These are phyloP conservation scores for Dilophus febrilis DNA, from an alignment of 2,888 invertebrate species.

Conservation along the genomic window DNA sequence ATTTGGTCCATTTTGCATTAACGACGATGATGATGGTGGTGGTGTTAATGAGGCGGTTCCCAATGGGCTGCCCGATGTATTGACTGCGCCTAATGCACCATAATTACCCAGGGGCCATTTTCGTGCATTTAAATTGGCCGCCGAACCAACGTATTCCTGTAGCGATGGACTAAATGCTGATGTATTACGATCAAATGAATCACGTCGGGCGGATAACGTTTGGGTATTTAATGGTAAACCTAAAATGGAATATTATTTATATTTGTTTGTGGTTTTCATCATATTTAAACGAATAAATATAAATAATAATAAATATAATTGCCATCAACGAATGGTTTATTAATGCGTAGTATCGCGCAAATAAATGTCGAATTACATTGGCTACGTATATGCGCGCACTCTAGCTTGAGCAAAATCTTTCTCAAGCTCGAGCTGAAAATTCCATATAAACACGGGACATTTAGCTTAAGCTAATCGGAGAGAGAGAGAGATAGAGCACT, in stretches of 20 bases:
- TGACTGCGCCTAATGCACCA: constrained; percentile 23
- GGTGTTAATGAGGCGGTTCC: constrained; percentile 45
- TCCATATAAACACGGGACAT: no score
- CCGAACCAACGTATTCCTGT: constrained; percentile 38
- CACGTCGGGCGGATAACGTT: constrained; percentile 51
- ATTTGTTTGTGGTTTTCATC: no score
- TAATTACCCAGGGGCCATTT: constrained; percentile 34
- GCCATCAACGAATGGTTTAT: no score
- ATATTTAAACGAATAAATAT: no score
- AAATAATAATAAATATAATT: no score
- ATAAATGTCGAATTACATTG: no score
- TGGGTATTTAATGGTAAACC: constrained; percentile 45
- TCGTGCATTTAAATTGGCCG: constrained; percentile 28
- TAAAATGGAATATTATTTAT: constrained; percentile 16
- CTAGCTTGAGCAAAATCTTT: no score
- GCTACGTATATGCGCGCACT: no score
- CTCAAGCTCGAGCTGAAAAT: no score
- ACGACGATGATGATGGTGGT: constrained; percentile 31
- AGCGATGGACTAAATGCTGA: constrained; percentile 60
- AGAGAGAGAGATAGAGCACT: no score
- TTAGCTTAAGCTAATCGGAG: no score
- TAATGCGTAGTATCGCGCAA: no score
- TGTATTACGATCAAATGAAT: constrained; percentile 62
- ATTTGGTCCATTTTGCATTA: constrained; percentile 23
- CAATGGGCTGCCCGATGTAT: constrained; percentile 33